Evolutionary conservation across 2,888 invertebrate genomes (phyloP).

Genomic region (Tenthredo distinguenda): DNA sequence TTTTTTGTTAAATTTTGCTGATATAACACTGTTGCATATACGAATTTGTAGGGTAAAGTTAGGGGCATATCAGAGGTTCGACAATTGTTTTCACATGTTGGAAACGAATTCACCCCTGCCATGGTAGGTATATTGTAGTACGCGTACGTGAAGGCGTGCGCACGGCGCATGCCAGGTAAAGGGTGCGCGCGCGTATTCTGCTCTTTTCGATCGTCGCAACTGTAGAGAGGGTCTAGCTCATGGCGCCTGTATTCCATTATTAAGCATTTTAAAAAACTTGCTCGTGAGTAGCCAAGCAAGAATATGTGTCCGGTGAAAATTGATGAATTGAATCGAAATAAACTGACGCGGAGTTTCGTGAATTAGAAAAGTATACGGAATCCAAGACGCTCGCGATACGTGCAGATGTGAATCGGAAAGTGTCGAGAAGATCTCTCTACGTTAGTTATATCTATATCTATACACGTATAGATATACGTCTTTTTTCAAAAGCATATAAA

Average conservation of each 20-base stretch:
- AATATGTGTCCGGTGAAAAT: constrained; percentile 55
- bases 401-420: constrained; percentile 1
- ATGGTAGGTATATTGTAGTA: constrained; percentile 1
- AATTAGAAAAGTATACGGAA: background rate
- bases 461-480: background rate
- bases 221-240: constrained; percentile 66
- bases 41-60: background rate
- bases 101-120: background rate
- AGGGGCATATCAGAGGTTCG: background rate
- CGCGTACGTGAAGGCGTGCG: constrained; percentile 25
- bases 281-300: constrained; percentile 34
- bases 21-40: background rate
- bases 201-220: constrained; percentile 77
- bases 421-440: constrained; percentile 28
- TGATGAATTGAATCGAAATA: background rate
- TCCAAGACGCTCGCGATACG: background rate
- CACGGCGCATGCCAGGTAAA: constrained; percentile 60
- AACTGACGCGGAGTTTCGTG: background rate
- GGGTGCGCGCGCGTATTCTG: constrained; percentile 69
- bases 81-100: constrained; percentile 13
- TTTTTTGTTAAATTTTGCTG: background rate
- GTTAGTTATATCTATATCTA: constrained; percentile 8
- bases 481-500: constrained; percentile 6
- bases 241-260: constrained; percentile 64
- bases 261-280: constrained; percentile 35